Percentiles rank a stretch among this genome's conserved stretches.
Conservation (phyloP, 2,113 vertebrate species). For the Neolamprologus modestus region DNA sequence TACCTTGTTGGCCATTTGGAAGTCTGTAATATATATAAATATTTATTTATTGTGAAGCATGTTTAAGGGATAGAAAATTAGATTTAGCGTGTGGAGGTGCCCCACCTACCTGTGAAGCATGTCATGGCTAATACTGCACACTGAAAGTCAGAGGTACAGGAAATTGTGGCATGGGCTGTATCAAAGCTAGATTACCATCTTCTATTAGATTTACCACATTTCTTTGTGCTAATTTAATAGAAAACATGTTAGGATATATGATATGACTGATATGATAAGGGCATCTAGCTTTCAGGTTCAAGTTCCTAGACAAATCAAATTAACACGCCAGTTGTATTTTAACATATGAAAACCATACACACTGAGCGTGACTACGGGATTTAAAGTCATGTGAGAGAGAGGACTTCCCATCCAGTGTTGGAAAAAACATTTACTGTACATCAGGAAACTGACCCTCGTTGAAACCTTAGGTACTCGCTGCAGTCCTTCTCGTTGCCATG, state of each 20-base stretch:
- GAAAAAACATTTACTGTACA: neutral
- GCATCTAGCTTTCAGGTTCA: neutral
- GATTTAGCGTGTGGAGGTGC: neutral
- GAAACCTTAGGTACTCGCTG: neutral
- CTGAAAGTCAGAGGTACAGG: neutral
- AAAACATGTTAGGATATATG: neutral
- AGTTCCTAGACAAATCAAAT: neutral
- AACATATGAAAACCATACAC: neutral
- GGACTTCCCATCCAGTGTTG: neutral
- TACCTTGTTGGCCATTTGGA: neutral
- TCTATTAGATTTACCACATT: neutral
- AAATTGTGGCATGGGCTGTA: neutral
- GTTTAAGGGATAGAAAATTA: neutral
- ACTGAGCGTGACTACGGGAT: neutral
- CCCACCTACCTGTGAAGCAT: neutral
- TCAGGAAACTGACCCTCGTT: neutral
- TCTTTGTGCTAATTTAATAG: neutral
- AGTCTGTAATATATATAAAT: neutral
- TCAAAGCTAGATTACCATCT: neutral
- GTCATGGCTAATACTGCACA: neutral
- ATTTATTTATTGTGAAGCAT: neutral
- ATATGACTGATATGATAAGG: neutral
- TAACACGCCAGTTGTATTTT: neutral
- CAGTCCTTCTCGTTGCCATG: neutral
- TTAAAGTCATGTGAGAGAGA: neutral